Evolutionary conservation across 2,113 vertebrate genomes (phyloP).

Genomic region (Carassius carassius): DNA sequence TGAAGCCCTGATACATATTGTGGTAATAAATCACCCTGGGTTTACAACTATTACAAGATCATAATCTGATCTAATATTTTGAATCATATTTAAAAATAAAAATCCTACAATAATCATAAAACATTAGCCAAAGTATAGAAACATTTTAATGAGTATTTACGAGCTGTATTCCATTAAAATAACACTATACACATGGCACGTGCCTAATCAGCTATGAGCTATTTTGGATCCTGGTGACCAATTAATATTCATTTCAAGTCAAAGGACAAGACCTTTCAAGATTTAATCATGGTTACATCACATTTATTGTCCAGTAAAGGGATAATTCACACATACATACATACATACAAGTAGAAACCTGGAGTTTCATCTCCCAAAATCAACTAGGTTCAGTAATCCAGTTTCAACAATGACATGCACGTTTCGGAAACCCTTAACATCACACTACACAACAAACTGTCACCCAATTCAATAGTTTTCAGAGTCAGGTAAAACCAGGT

Average conservation of each 20-base stretch:
- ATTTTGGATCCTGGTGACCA: background rate
- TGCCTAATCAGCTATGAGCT: background rate
- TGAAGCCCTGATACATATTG: background rate
- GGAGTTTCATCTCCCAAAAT: background rate
- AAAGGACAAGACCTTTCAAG: background rate
- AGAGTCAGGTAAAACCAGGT: conserved; percentile 61
- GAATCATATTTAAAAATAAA: background rate
- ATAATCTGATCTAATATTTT: background rate
- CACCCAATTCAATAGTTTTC: conserved; percentile 24
- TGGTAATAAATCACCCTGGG: background rate
- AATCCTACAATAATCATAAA: background rate
- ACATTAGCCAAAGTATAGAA: background rate
- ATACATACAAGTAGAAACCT: background rate
- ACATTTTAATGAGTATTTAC: background rate
- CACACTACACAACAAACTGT: conserved; percentile 34
- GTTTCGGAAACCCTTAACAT: background rate
- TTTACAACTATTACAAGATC: background rate
- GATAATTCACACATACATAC: conserved; percentile 38
- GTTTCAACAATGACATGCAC: background rate
- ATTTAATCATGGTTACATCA: background rate
- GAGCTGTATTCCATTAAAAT: background rate
- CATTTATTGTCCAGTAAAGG: conserved; percentile 62
- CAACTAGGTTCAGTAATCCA: background rate
- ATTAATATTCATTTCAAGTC: background rate
- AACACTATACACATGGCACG: background rate